Evolutionary conservation across 2,888 invertebrate genomes (phyloP).

Genomic region (Amphipyra tragopoginis): DNA sequence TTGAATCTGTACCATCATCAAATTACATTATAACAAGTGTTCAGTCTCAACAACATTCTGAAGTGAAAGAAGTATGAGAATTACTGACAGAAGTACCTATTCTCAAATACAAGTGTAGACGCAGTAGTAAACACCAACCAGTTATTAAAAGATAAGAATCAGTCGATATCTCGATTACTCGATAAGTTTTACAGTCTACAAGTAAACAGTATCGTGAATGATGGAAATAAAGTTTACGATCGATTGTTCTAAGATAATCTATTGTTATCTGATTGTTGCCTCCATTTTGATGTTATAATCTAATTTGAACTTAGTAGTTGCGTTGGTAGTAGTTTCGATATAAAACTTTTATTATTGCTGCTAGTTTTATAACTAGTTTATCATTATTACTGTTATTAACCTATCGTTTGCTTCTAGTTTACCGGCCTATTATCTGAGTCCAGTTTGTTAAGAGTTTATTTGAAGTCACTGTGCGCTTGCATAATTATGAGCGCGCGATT

Average conservation of each 20-base stretch:
- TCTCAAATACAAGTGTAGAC: constrained; percentile 16
- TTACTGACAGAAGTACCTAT: constrained; percentile 17
- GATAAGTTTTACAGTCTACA: constrained; percentile 52
- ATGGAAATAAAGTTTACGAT: constrained; percentile 52
- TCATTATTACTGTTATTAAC: constrained; percentile 31
- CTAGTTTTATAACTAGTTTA: constrained; percentile 36
- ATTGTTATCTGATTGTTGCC: constrained; percentile 44
- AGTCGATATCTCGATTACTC: constrained; percentile 34
- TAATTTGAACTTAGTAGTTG: constrained; percentile 39
- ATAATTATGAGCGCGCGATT: constrained; percentile 27
- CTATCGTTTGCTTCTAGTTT: constrained; percentile 29
- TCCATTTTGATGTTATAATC: constrained; percentile 38
- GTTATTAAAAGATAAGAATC: constrained; percentile 58
- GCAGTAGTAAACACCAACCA: constrained; percentile 44
- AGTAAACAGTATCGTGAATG: constrained; percentile 38
- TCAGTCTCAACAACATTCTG: constrained; percentile 12
- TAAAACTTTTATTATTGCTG: constrained; percentile 29
- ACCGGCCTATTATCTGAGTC: constrained; percentile 30
- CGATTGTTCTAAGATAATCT: constrained; percentile 52
- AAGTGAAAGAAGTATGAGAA: constrained; percentile 28
- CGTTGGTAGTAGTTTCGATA: constrained; percentile 28
- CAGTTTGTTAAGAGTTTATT: constrained; percentile 31
- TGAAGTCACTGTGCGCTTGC: constrained; percentile 19
- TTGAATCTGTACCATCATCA: constrained; percentile 6
- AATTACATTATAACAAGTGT: constrained; percentile 1